phyloP scores from a whole-genome alignment of 2,797 vertebrate species.

The Bradypus variegatus region DNA sequence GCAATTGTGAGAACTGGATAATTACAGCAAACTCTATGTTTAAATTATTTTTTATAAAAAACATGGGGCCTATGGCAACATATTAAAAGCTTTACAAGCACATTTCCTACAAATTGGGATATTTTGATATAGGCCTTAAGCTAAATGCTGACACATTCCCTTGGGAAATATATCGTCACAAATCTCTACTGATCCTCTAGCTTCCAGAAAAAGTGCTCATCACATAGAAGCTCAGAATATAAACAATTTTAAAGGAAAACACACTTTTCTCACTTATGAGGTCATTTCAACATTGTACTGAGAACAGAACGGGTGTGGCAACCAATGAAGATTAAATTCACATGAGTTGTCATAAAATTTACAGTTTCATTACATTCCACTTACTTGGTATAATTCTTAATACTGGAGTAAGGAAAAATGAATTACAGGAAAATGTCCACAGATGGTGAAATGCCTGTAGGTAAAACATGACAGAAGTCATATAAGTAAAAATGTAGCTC shows the following conservation, averaged over 20 bases:
- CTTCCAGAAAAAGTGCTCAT: not conserved
- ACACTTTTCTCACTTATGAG: conserved; percentile 11
- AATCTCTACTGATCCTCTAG: not conserved
- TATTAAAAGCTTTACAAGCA: not conserved
- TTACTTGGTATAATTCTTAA: conserved; percentile 54
- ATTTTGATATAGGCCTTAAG: conserved; percentile 12
- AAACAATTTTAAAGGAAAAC: conserved; percentile 34
- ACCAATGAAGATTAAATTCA: not conserved
- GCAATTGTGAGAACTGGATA: not conserved
- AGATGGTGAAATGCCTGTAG: not conserved
- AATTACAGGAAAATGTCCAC: conserved; percentile 50
- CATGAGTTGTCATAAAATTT: not conserved
- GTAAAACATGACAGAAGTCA: conserved; percentile 22
- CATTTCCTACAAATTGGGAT: not conserved
- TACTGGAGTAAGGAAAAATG: conserved; percentile 33
- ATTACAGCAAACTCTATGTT: not conserved
- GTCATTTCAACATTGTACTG: conserved; percentile 15
- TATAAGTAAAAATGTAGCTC: conserved; percentile 26
- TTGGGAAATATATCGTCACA: conserved; percentile 9
- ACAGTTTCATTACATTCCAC: conserved; percentile 42
- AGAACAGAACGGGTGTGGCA: not conserved
- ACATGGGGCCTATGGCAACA: not conserved
- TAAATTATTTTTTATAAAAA: not conserved
- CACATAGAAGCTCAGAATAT: not conserved
- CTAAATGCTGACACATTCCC: not conserved